Conservation (phyloP, 2,797 vertebrate genomes). For the Enteromius viviparus region DNA sequence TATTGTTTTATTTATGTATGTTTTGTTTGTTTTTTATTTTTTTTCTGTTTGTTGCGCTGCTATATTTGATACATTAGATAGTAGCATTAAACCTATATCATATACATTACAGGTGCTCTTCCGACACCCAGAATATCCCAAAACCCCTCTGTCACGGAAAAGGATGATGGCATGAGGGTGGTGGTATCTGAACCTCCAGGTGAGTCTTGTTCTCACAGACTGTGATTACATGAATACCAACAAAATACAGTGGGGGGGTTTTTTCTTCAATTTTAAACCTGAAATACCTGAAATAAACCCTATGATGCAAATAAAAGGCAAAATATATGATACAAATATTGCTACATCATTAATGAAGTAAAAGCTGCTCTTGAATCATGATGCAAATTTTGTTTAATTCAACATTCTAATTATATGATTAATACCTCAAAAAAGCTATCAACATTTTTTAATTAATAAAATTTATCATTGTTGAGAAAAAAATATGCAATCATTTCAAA, state of each 20-base stretch:
- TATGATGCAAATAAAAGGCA: background rate
- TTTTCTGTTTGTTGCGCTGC: background rate
- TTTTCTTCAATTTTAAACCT: background rate
- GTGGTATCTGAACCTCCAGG: slow-evolving; percentile 53
- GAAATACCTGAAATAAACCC: background rate
- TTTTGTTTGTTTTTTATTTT: background rate
- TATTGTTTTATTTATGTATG: background rate
- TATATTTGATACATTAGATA: background rate
- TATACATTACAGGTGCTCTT: slow-evolving; percentile 64
- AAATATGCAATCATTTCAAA: no score
- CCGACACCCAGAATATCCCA: slow-evolving; percentile 67
- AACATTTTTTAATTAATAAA: no score
- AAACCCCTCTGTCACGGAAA: slow-evolving; percentile 67
- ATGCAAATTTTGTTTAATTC: no score
- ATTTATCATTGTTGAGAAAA: no score
- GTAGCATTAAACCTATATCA: background rate
- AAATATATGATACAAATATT: background rate
- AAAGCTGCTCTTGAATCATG: background rate
- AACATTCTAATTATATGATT: no score
- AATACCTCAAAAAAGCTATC: no score
- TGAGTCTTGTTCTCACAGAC: slow-evolving; percentile 21
- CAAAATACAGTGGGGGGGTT: background rate
- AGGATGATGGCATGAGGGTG: slow-evolving; percentile 60
- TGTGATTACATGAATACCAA: background rate
- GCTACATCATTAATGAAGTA: background rate